These are phyloP conservation scores for Mesopsocus fuscifrons DNA, from an alignment of 2,888 invertebrate genomes.

Conservation along the genomic window DNA sequence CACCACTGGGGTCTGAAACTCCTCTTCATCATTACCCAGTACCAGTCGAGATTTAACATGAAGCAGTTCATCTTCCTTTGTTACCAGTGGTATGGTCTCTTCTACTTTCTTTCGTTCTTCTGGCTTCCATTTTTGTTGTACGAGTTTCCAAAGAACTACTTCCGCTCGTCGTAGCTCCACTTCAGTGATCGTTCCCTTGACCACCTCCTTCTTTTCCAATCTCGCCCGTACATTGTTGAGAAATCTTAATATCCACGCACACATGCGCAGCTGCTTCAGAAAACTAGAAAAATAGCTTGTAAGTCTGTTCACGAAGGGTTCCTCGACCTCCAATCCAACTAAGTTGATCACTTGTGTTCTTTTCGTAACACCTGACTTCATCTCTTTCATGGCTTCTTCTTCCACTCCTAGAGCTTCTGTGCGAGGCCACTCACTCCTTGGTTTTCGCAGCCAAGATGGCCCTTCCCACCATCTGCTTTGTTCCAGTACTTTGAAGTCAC, in stretches of 20 bases:
- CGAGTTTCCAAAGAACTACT: no score
- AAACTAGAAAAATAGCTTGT: no score
- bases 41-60: conserved; percentile 3
- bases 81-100: no score
- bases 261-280: no score
- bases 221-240: conserved; percentile 1
- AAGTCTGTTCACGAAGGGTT: no score
- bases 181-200: neutral
- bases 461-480: conserved; percentile 21
- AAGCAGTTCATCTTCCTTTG: conserved; percentile 6
- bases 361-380: neutral
- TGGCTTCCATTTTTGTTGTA: neutral
- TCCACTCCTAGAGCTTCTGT: neutral
- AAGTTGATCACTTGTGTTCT: neutral
- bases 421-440: conserved; percentile 17
- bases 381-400: conserved; percentile 10
- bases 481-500: conserved; percentile 17
- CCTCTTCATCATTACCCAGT: neutral
- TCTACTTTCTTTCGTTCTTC: neutral
- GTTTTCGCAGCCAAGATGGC: conserved; percentile 18
- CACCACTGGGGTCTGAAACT: conserved; percentile 10
- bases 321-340: neutral
- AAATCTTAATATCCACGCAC: conserved; percentile 10
- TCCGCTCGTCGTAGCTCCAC: no score
- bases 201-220: conserved; percentile 8